Base-by-base conservation (phyloP, 2,888 invertebrate genomes). In the Dioctria rufipes region DNA sequence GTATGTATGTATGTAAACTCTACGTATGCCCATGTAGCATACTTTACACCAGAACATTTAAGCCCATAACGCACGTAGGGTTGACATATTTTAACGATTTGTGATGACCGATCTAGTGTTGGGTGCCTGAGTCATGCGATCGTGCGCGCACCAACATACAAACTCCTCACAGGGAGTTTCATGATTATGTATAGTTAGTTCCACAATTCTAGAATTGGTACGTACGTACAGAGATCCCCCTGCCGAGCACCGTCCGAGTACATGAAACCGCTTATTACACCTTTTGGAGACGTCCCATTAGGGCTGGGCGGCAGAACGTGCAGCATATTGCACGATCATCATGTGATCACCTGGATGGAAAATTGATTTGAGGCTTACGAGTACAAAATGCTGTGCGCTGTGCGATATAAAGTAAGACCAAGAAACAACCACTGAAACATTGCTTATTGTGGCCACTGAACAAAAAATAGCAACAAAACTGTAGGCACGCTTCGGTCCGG, bases 401-500 rank as follows among this genome's bases (percentile, higher is more conserved):
- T 9, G 25, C 25, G 25, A 25, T 25, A 25, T 25, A 25, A 25
- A 25, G 25, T 25, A 25, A 25, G 25, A 42, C 39, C 40, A 54
- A 5, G 39, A 63, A 51, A 11, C 46, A 60, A 37, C 11, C 67
- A 46, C 4, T 58, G 66, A 58, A 73, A 40, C 51, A 39, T 77
- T 77, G 63, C 77, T 63, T 11, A 49, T 46, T 49, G 77, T 39
- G 77, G 37, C 37, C 63, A 49, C 37, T 37, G 46, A 42, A 77
- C 51, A 61, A 69, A 25, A 25, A 25, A 13, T 49, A 79, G 43
- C 49, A 80, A 78, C 46, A 78, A 80, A 60, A 69, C 54, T 78
- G 78, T 75, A 81, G 83, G 83, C 84, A 84, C 84, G 84, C 84
- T 84, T 83, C 83, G 81, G 78, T 83, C 84, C 83, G 84, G 84